Evolutionary conservation across 1,140 invertebrate genomes (phyloP).

Genomic region (Ganaspis sp.): DNA sequence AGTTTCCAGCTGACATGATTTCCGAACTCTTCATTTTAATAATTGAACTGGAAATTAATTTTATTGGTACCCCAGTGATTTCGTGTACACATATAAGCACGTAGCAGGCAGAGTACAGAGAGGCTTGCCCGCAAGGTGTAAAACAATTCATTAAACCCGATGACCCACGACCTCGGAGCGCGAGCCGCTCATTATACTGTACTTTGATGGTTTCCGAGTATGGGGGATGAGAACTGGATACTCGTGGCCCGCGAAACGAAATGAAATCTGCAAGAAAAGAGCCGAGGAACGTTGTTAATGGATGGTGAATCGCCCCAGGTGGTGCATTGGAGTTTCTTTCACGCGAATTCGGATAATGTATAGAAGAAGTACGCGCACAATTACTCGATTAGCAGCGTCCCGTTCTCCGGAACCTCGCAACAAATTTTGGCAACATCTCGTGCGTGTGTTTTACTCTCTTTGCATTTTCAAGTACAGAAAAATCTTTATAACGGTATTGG

Average conservation of each 20-base stretch:
- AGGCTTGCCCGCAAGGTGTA: constrained; percentile 67
- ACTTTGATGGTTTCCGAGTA: constrained; percentile 61
- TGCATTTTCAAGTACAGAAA: constrained; percentile 22
- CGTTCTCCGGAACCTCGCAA: constrained; percentile 39
- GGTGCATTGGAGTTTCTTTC: constrained; percentile 32
- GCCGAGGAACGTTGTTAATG: constrained; percentile 34
- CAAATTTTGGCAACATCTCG: constrained; percentile 36
- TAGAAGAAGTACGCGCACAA: too few species aligned
- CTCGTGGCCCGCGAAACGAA: constrained; percentile 14
- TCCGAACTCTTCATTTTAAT: background rate
- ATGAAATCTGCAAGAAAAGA: constrained; percentile 35
- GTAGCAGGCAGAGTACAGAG: too few species aligned
- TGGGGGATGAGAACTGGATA: constrained; percentile 16
- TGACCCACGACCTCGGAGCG: constrained; percentile 69
- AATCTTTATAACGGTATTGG: constrained; percentile 71
- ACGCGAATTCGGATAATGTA: constrained; percentile 48
- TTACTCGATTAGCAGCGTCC: constrained; percentile 42
- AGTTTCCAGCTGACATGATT: background rate
- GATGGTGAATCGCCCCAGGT: constrained; percentile 27
- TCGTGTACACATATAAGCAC: background rate
- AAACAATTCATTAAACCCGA: constrained; percentile 73
- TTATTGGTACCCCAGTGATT: background rate
- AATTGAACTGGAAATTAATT: background rate
- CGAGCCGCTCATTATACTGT: constrained; percentile 72
- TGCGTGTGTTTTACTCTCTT: constrained; percentile 40